phyloP scores from a whole-genome alignment of 2,113 vertebrate genomes.

The Psittacula cyanocephala region DNA sequence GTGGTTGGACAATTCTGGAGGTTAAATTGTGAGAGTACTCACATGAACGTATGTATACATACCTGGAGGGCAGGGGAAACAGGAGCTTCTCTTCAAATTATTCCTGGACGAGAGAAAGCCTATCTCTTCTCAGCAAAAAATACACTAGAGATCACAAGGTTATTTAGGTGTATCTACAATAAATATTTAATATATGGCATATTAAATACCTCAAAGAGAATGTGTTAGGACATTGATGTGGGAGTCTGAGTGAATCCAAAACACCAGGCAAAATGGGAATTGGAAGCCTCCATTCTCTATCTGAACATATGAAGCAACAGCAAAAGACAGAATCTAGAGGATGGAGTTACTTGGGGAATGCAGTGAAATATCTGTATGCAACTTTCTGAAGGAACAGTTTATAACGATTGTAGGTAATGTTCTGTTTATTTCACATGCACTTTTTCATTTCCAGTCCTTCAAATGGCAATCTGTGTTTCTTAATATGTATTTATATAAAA shows the following conservation, averaged over 20 bases:
- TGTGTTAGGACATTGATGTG: not conserved
- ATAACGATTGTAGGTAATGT: not conserved
- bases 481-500: not conserved
- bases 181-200: not conserved
- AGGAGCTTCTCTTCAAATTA: not conserved
- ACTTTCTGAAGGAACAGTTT: not conserved
- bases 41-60: accelerated
- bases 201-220: not conserved
- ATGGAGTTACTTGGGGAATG: not conserved
- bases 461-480: not conserved
- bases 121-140: not conserved
- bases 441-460: not conserved
- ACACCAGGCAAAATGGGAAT: not conserved
- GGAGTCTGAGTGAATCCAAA: not conserved
- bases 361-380: not conserved
- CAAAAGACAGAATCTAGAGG: not conserved
- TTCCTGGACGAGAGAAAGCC: not conserved
- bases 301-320: not conserved
- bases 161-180: not conserved
- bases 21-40: not conserved
- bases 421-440: not conserved
- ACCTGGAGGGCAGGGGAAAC: not conserved
- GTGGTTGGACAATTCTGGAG: not conserved
- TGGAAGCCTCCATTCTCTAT: not conserved
- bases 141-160: not conserved